Evolutionary conservation across 2,113 vertebrate genomes (phyloP).

Genomic region (Polyodon spathula): DNA sequence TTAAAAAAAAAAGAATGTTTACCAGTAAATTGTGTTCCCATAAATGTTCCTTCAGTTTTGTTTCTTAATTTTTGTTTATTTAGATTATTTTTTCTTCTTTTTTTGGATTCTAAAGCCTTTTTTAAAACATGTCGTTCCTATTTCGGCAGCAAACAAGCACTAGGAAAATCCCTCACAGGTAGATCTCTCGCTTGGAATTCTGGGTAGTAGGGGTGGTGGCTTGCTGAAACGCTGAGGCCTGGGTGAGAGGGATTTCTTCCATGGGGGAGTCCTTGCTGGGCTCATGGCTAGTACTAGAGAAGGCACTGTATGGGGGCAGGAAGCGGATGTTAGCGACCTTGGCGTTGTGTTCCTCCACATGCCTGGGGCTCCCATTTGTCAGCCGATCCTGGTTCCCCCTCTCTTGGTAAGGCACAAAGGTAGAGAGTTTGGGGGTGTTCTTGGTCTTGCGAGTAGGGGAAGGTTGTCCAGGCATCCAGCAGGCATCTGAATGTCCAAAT

Average conservation of each 20-base stretch:
- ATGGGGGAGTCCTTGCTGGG: conserved; percentile 83
- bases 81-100: conserved; percentile 35
- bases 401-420: conserved; percentile 99
- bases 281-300: conserved; percentile 87
- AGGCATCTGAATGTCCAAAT: conserved; percentile 92
- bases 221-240: conserved; percentile 84
- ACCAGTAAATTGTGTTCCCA: conserved; percentile 35
- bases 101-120: conserved; percentile 20
- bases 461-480: conserved; percentile 95
- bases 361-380: conserved; percentile 86
- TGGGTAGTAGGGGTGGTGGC: conserved; percentile 79
- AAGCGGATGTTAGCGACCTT: conserved; percentile 93
- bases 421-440: conserved; percentile 87
- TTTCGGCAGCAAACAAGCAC: conserved; percentile 34
- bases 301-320: conserved; percentile 98
- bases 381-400: conserved; percentile 83
- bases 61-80: conserved; percentile 26
- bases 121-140: too few species aligned
- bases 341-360: conserved; percentile 78
- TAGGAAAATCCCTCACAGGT: conserved; percentile 76
- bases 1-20: conserved; percentile 33
- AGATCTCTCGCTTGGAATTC: conserved; percentile 93
- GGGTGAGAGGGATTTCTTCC: conserved; percentile 94
- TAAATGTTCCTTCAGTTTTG: conserved; percentile 52
- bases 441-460: conserved; percentile 84